Evolutionary conservation across 2,888 invertebrate genomes (phyloP).

Genomic region (Platerodrilus igneus): DNA sequence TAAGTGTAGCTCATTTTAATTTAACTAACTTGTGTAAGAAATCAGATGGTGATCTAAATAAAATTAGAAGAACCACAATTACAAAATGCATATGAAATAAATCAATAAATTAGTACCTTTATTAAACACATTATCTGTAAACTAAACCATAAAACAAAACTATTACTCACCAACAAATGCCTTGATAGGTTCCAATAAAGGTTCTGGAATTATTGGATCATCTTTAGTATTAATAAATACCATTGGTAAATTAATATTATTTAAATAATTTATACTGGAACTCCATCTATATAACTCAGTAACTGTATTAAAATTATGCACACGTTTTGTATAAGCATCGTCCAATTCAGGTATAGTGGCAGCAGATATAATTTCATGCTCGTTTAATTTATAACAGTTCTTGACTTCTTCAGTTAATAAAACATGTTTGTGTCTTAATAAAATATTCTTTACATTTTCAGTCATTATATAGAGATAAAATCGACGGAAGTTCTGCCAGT

Average conservation of each 20-base stretch:
- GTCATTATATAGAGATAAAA: constrained; percentile 91
- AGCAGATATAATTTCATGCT: constrained; percentile 77
- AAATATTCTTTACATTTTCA: constrained; percentile 82
- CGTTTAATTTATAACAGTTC: constrained; percentile 63
- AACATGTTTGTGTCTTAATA: constrained; percentile 75
- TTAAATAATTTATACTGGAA: constrained; percentile 75
- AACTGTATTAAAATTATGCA: constrained; percentile 73
- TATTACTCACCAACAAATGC: constrained; percentile 73
- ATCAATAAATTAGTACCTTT: background rate
- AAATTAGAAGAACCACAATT: background rate
- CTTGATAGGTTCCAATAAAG: constrained; percentile 66
- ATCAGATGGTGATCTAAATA: too few relatives aligned
- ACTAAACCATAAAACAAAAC: constrained; percentile 25
- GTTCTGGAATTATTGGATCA: constrained; percentile 85
- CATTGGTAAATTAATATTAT: constrained; percentile 78
- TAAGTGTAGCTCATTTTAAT: too few relatives aligned
- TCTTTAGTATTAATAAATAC: constrained; percentile 87
- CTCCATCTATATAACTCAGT: constrained; percentile 80
- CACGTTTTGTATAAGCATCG: constrained; percentile 79
- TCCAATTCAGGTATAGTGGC: constrained; percentile 85
- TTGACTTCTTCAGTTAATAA: constrained; percentile 72
- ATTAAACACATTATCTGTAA: constrained; percentile 46
- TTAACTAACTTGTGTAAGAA: too few relatives aligned
- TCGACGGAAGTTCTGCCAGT: constrained; percentile 86
- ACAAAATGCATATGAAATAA: too few relatives aligned